Percentiles rank a stretch among this genome's conserved stretches.
Evolutionary conservation across 2,888 invertebrate genomes (phyloP).

Genomic region (Eudemis profundana): DNA sequence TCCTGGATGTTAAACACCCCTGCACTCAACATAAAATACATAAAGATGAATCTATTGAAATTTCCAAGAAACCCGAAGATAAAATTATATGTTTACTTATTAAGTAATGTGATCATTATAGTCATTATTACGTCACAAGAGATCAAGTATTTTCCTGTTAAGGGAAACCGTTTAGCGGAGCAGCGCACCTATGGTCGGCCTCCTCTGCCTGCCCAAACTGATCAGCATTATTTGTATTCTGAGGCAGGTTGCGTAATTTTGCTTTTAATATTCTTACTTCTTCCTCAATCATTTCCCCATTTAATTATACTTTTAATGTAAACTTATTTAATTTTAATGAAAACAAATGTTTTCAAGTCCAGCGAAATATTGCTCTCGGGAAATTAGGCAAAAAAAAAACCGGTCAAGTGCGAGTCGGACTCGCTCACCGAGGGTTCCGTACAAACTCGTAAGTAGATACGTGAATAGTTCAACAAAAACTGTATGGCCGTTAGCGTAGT

Average conservation of each 20-base stretch:
- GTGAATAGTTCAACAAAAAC: no score
- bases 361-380: no score
- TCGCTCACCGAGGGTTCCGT: no score
- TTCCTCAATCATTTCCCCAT: neutral
- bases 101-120: neutral
- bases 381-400: neutral
- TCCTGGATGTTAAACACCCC: no score
- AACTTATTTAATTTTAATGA: neutral
- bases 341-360: neutral
- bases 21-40: no score
- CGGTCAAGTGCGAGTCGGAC: no score
- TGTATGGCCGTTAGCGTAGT: no score
- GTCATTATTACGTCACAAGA: neutral
- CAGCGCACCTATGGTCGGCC: neutral
- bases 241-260: neutral
- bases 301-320: neutral
- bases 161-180: neutral
- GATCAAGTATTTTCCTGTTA: neutral
- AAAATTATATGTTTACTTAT: neutral
- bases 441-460: no score
- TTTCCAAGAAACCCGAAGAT: no score
- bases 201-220: neutral
- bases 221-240: slow-evolving; percentile 1
- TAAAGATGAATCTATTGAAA: no score
- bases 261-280: neutral